These are phyloP conservation scores for Apis cerana DNA, from an alignment of 1,140 invertebrate species.

Conservation along the genomic window DNA sequence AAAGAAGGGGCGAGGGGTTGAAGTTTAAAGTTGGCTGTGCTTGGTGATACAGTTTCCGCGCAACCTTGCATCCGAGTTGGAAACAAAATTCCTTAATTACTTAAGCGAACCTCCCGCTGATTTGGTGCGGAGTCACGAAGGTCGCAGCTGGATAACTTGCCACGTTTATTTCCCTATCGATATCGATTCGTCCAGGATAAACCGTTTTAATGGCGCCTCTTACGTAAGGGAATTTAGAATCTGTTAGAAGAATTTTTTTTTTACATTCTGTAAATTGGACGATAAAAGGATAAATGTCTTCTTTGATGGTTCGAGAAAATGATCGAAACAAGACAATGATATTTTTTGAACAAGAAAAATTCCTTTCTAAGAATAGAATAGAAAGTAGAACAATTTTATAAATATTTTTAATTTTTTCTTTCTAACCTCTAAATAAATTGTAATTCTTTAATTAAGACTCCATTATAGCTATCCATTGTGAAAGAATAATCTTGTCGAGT, in stretches of 20 bases:
- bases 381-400: background rate
- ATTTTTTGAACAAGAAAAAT: background rate
- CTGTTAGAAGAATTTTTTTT: background rate
- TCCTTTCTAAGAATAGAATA: background rate
- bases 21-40: background rate
- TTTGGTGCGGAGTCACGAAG: background rate
- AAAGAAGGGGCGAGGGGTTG: background rate
- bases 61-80: background rate
- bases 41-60: background rate
- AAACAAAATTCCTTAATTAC: conserved; percentile 37
- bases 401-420: background rate
- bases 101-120: background rate
- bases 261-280: too few relatives aligned
- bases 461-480: too few relatives aligned
- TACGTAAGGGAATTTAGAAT: background rate
- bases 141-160: background rate
- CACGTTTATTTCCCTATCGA: background rate
- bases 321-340: background rate
- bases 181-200: conserved; percentile 3
- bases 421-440: background rate
- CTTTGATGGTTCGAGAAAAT: background rate
- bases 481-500: too few relatives aligned
- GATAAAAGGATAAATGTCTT: background rate
- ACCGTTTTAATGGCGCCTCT: background rate
- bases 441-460: background rate